These are phyloP conservation scores for Phymorhynchus buccinoides DNA, from an alignment of 1,140 invertebrate species.

Conservation along the genomic window DNA sequence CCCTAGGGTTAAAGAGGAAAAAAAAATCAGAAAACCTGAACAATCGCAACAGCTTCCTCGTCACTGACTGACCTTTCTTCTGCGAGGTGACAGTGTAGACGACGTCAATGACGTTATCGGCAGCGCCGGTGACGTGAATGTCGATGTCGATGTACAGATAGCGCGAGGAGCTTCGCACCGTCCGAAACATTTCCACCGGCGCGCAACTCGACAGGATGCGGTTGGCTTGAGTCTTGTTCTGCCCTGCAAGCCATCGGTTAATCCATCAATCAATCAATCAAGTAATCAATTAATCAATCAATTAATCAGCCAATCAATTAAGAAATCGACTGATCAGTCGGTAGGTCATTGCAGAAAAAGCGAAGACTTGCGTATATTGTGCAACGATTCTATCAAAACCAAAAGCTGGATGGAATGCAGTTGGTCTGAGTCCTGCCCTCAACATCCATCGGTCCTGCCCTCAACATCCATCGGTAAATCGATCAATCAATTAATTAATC, in stretches of 20 bases:
- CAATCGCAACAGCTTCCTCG: no score
- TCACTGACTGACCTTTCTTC: background rate
- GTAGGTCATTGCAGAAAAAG: background rate
- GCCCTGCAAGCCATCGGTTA: background rate
- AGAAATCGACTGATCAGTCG: background rate
- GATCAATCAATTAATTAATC: no score
- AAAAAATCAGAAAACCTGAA: no score
- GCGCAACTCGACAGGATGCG: conserved; percentile 16
- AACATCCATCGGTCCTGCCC: background rate
- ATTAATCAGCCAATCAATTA: no score
- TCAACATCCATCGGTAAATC: no score
- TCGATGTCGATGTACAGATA: conserved; percentile 26
- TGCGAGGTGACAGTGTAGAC: conserved; percentile 2
- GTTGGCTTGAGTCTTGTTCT: background rate
- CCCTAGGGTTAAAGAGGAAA: no score
- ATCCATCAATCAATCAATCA: no score
- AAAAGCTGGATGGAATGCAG: no score
- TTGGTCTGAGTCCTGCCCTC: background rate
- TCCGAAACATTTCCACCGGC: conserved; percentile 20
- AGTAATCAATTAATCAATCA: no score
- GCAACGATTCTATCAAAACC: no score
- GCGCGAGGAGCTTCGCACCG: conserved; percentile 25
- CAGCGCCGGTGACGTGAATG: background rate
- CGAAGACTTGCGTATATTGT: background rate
- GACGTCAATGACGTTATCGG: background rate